These are phyloP conservation scores for Amphipyra tragopoginis DNA, from an alignment of 2,888 invertebrate genomes.

Conservation along the genomic window DNA sequence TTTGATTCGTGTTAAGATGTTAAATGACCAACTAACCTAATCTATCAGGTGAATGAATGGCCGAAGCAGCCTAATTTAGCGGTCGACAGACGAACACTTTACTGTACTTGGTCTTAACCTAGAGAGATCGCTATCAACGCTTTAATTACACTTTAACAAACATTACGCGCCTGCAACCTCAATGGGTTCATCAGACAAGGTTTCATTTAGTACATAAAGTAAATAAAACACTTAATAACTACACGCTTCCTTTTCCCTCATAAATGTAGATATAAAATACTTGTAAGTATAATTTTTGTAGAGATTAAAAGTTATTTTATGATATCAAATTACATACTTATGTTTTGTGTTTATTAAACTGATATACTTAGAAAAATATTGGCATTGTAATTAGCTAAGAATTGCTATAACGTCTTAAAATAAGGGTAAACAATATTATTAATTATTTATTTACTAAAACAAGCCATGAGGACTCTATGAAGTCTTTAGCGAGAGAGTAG, in stretches of 20 bases:
- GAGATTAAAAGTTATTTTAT: too few relatives aligned
- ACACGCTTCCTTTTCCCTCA: conserved; percentile 60
- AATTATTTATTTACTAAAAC: too few relatives aligned
- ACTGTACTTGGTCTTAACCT: conserved; percentile 81
- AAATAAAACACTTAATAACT: conserved; percentile 60
- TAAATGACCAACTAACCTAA: too few relatives aligned
- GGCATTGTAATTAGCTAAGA: too few relatives aligned
- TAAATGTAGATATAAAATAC: conserved; percentile 14
- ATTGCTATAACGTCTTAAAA: too few relatives aligned
- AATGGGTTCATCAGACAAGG: conserved; percentile 73
- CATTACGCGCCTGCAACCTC: conserved; percentile 71
- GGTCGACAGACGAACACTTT: conserved; percentile 61
- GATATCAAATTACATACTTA: conserved; percentile 7
- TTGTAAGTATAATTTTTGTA: too few relatives aligned
- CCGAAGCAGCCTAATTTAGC: conserved; percentile 54
- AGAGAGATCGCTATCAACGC: conserved; percentile 80
- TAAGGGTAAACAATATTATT: too few relatives aligned
- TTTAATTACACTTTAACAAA: conserved; percentile 77
- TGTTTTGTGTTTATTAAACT: too few relatives aligned
- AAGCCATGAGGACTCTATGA: too few relatives aligned
- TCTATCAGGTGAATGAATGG: conserved; percentile 33
- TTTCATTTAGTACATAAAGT: conserved; percentile 67
- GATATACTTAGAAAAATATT: too few relatives aligned
- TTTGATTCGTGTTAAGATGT: too few relatives aligned
- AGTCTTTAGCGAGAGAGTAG: too few relatives aligned